Base-by-base conservation (phyloP, 2,113 vertebrate species). In the Cardinalis cardinalis region DNA sequence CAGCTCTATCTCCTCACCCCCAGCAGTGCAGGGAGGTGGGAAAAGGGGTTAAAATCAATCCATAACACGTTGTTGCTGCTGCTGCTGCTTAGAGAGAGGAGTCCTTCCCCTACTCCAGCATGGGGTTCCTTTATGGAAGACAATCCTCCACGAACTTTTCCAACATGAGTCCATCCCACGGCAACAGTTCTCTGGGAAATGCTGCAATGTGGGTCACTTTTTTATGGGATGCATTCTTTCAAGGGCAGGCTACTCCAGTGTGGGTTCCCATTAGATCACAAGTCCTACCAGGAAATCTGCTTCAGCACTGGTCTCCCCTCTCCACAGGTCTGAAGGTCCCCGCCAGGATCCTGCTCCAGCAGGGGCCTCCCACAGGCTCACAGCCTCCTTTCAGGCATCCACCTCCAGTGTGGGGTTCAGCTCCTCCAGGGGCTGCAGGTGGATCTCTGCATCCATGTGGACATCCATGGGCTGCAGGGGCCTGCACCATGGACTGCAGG, bases 401-500 rank as follows among this genome's bases (percentile, higher is more conserved):
- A 6, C 20, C 10, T 52, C 32, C 10, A 10, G 12, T 9, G 12
- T 25, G 55, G 25, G 16, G 2, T 43, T 18, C 18, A 23, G 9
- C 25, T 70, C 31, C 16, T 70, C 36, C 31, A 31, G 3, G 36
- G 6, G 7, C 19, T 34, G 31, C 12, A 41, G 25, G 19, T 18
- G 24, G 3, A 34, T 29, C 25, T 24, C 23, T 34, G 1, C 7
- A 19, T 16, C 12, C 9, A 6, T 4, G 1, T 31, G 43, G 12
- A 5, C 2, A 5, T 10, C 25, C 36, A 16, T 19, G 36, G 12
- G 25, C 38, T 60, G 78, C 36, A 51, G 44, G 25, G 9, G 31
- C 1, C 44, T 51, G 16, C 19, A 51, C 9, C 12, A 41, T 0
- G 3, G 6, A 4, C 53, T 59, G 31, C 15, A 59, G 36, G 16